phyloP scores from a whole-genome alignment of 2,888 invertebrate species.

The Diplazon laetatorius region DNA sequence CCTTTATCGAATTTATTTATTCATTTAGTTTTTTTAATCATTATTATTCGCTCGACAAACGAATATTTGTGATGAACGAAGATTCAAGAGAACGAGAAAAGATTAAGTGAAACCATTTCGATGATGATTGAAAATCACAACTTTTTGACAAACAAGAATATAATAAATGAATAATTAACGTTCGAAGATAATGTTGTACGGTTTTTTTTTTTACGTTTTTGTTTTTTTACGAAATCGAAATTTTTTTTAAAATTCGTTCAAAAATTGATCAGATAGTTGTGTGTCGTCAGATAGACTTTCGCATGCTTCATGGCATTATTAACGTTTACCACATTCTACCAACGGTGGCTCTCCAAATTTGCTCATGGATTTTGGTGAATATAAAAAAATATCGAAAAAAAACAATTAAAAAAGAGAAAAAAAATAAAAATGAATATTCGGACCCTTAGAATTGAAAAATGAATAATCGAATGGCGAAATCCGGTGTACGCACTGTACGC shows the following conservation, averaged over 20 bases:
- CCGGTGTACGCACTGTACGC: slow-evolving; percentile 57
- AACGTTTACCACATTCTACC: slow-evolving; percentile 78
- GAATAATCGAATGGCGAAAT: slow-evolving; percentile 27
- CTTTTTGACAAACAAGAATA: slow-evolving; percentile 35
- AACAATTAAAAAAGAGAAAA: too few relatives aligned
- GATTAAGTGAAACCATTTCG: too few relatives aligned
- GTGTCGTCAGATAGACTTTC: slow-evolving; percentile 62
- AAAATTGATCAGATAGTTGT: slow-evolving; percentile 35
- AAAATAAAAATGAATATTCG: too few relatives aligned
- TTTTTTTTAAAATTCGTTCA: slow-evolving; percentile 43
- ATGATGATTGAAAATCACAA: too few relatives aligned
- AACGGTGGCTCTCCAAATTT: slow-evolving; percentile 80
- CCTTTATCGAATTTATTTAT: slow-evolving; percentile 7
- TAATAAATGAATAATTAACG: slow-evolving; percentile 55
- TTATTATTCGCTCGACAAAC: too few relatives aligned
- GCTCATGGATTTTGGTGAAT: slow-evolving; percentile 68
- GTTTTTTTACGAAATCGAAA: slow-evolving; percentile 28
- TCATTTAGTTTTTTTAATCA: too few relatives aligned
- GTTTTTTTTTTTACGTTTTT: slow-evolving; percentile 26
- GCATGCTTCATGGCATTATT: slow-evolving; percentile 81
- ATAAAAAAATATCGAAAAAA: too few relatives aligned
- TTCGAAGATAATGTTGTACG: slow-evolving; percentile 40
- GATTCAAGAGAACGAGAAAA: too few relatives aligned
- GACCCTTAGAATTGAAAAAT: neutral
- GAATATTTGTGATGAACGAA: too few relatives aligned